phyloP scores from a whole-genome alignment of 2,888 invertebrate species.

The Drosophila silvestris region DNA sequence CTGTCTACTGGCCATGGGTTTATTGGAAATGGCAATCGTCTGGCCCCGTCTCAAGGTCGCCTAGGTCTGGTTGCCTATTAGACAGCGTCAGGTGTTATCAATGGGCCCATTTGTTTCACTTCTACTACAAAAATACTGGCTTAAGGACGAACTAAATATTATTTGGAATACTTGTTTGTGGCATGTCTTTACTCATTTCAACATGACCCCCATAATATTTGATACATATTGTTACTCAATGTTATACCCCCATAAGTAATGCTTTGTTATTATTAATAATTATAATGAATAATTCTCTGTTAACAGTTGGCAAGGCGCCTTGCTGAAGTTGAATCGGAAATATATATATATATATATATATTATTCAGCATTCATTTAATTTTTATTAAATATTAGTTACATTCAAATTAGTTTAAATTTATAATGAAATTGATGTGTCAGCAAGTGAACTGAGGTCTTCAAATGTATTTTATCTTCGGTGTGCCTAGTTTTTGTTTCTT shows the following conservation, averaged over 20 bases:
- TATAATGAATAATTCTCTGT: no score
- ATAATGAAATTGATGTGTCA: background rate
- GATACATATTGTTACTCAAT: background rate
- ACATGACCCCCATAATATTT: background rate
- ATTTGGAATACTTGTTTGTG: background rate
- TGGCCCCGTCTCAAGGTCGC: conserved; percentile 40
- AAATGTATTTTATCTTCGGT: background rate
- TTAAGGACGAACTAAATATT: background rate
- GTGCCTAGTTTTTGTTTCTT: background rate
- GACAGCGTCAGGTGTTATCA: conserved; percentile 43
- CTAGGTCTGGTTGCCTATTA: conserved; percentile 3
- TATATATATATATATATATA: background rate
- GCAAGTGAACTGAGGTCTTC: background rate
- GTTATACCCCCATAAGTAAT: background rate
- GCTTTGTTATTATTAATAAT: background rate
- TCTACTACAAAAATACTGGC: background rate
- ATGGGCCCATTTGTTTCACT: conserved; percentile 16
- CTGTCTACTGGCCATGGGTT: conserved; percentile 39
- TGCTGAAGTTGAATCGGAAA: background rate
- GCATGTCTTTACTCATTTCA: background rate
- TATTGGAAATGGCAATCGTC: conserved; percentile 32
- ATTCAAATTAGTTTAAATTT: background rate
- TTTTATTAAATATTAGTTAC: background rate
- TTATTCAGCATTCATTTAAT: background rate
- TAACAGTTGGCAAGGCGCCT: no score